These are phyloP conservation scores for Eudasyphora cyanicolor DNA, from an alignment of 2,888 invertebrate genomes.

Conservation along the genomic window DNA sequence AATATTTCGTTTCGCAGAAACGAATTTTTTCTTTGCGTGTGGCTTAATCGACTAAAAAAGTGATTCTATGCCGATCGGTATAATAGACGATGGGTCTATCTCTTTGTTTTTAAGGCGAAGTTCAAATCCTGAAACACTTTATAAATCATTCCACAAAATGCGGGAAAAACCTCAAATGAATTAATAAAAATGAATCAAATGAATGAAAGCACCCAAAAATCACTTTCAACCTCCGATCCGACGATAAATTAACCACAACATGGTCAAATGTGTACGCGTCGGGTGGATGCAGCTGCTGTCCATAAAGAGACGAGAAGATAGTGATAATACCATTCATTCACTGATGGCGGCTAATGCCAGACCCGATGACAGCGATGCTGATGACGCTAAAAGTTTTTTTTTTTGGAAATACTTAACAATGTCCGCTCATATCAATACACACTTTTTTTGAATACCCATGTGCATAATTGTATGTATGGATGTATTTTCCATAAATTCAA, in stretches of 20 bases:
- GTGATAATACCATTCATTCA: too few species aligned
- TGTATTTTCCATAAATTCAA: conserved; percentile 31
- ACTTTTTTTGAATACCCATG: not conserved
- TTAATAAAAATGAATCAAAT: not conserved
- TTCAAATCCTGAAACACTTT: too few species aligned
- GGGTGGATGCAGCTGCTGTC: not conserved
- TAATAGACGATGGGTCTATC: too few species aligned
- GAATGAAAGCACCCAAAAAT: not conserved
- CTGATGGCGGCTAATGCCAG: not conserved
- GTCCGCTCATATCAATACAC: not conserved
- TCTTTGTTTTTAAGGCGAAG: too few species aligned
- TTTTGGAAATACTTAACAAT: not conserved
- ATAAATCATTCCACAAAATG: not conserved
- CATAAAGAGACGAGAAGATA: not conserved
- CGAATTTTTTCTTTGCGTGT: too few species aligned
- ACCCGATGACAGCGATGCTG: not conserved
- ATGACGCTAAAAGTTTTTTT: not conserved
- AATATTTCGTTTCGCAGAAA: too few species aligned
- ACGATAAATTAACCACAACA: not conserved
- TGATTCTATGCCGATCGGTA: too few species aligned
- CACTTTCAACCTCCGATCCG: not conserved
- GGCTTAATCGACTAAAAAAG: too few species aligned
- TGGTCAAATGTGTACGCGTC: not conserved
- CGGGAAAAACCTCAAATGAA: not conserved
- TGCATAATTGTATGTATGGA: not conserved